These are phyloP conservation scores for Diplolepis rosae DNA, from an alignment of 2,888 invertebrate species.

Conservation along the genomic window DNA sequence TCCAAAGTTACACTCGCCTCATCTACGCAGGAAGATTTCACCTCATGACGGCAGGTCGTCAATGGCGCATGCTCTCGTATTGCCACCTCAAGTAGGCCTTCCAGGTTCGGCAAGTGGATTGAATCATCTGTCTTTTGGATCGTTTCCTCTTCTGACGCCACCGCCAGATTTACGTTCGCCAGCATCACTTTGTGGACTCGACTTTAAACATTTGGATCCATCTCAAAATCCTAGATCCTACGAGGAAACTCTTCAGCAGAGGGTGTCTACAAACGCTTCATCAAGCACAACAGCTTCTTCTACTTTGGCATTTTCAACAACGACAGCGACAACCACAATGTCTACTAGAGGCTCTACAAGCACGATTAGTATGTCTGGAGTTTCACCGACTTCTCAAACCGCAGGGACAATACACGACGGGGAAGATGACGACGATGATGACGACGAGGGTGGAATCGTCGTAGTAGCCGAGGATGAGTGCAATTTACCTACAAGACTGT, in stretches of 20 bases:
- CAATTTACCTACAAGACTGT: slow-evolving; percentile 61
- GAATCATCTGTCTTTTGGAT: slow-evolving; percentile 82
- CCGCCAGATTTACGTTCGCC: slow-evolving; percentile 80
- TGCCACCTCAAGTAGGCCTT: slow-evolving; percentile 83
- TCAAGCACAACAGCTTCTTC: slow-evolving; percentile 75
- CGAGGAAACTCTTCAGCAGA: slow-evolving; percentile 76
- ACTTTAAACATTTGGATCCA: slow-evolving; percentile 81
- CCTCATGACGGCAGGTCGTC: slow-evolving; percentile 94
- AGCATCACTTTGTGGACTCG: slow-evolving; percentile 75
- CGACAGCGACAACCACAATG: slow-evolving; percentile 44
- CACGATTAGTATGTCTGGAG: slow-evolving; percentile 74
- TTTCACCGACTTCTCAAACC: slow-evolving; percentile 64
- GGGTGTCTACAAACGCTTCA: slow-evolving; percentile 76
- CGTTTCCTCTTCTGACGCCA: slow-evolving; percentile 85
- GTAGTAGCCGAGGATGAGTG: slow-evolving; percentile 82
- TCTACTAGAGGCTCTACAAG: slow-evolving; percentile 70
- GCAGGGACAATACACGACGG: slow-evolving; percentile 65
- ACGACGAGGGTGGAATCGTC: slow-evolving; percentile 67
- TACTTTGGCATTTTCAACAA: slow-evolving; percentile 74
- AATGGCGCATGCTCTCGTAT: slow-evolving; percentile 87
- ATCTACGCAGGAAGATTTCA: slow-evolving; percentile 93
- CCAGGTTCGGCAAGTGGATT: slow-evolving; percentile 80
- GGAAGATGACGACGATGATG: slow-evolving; percentile 71
- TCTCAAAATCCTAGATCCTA: slow-evolving; percentile 69
- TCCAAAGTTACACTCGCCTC: slow-evolving; percentile 97